These are phyloP conservation scores for Oncopeltus fasciatus DNA, from an alignment of 1,140 invertebrate species.

Conservation along the genomic window DNA sequence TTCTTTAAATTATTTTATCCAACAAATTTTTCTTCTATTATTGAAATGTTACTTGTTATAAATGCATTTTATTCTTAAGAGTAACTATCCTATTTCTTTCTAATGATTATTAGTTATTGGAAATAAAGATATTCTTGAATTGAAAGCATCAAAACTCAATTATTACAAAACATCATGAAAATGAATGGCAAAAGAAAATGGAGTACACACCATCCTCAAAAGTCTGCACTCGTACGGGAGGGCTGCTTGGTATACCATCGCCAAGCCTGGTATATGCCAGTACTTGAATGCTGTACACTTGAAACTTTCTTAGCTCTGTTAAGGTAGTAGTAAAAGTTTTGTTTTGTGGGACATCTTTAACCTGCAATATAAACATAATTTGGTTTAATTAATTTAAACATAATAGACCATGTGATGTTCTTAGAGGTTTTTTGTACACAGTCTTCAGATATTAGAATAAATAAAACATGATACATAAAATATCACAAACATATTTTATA, in stretches of 20 bases:
- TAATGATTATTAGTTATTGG: background rate
- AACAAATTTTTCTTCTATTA: too few relatives aligned
- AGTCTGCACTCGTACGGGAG: conserved; percentile 69
- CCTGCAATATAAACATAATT: too few relatives aligned
- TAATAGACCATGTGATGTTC: too few relatives aligned
- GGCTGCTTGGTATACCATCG: conserved; percentile 73
- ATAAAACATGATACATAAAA: too few relatives aligned
- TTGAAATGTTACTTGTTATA: background rate
- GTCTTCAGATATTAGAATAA: too few relatives aligned
- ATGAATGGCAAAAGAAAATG: conserved; percentile 5
- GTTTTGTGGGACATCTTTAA: conserved; percentile 74
- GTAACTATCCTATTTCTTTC: background rate
- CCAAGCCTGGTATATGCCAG: conserved; percentile 86
- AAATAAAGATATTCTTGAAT: too few relatives aligned
- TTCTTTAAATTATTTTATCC: too few relatives aligned
- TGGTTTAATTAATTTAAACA: too few relatives aligned
- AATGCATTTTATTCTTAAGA: background rate
- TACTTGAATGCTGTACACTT: conserved; percentile 81
- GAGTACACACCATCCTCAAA: conserved; percentile 61
- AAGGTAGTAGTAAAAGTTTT: conserved; percentile 74
- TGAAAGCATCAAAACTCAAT: too few relatives aligned
- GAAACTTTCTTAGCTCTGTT: conserved; percentile 80
- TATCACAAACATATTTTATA: too few relatives aligned
- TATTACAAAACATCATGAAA: background rate
- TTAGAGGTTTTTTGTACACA: too few relatives aligned